Evolutionary conservation across 2,888 invertebrate species (phyloP).

Genomic region (Ochropleura leucogaster): DNA sequence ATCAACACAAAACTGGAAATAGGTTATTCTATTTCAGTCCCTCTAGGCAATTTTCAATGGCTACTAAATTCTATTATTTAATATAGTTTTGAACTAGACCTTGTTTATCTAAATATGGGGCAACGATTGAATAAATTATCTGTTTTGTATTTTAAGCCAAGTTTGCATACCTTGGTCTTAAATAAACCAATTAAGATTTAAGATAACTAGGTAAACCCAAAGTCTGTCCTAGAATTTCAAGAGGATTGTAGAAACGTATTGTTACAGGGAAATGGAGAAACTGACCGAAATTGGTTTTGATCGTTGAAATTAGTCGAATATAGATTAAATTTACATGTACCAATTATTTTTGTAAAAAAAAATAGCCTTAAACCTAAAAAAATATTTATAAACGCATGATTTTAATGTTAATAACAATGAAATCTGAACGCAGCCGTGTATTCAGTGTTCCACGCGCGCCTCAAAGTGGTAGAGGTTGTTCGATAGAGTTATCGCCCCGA

Average conservation of each 20-base stretch:
- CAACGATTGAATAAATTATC: constrained; percentile 48
- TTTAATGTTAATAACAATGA: no score
- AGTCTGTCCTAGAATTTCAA: constrained; percentile 15
- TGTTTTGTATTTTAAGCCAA: constrained; percentile 26
- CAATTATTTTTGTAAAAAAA: no score
- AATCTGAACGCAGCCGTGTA: no score
- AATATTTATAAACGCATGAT: no score
- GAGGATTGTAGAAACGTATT: not conserved
- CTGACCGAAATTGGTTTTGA: not conserved
- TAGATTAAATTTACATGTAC: no score
- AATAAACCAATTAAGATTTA: constrained; percentile 44
- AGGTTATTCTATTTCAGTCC: not conserved
- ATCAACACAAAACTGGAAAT: not conserved
- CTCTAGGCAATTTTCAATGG: not conserved
- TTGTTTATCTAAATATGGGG: constrained; percentile 29
- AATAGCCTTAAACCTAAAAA: no score
- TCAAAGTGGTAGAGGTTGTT: no score
- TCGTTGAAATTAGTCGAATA: not conserved
- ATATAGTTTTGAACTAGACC: not conserved
- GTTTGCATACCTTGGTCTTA: constrained; percentile 23
- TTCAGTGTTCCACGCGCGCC: no score
- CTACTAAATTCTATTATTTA: constrained; percentile 6
- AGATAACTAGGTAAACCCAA: not conserved
- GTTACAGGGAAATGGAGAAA: no score
- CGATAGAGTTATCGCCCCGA: no score